These are phyloP conservation scores for Sesia apiformis DNA, from an alignment of 2,888 invertebrate genomes.

Conservation along the genomic window DNA sequence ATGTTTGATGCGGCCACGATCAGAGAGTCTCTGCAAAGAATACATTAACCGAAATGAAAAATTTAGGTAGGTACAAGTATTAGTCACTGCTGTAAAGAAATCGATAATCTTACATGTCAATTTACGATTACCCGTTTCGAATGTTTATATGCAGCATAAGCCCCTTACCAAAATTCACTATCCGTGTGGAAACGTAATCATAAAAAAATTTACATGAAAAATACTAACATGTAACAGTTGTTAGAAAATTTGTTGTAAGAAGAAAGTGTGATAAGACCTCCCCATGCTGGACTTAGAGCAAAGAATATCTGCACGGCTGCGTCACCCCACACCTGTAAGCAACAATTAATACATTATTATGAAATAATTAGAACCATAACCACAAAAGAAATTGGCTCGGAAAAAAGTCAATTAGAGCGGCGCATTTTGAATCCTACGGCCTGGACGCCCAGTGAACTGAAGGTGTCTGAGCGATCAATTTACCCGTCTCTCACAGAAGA, in stretches of 20 bases:
- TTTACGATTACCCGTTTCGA: no score
- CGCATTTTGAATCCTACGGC: no score
- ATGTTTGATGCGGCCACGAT: conserved; percentile 86
- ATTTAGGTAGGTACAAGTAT: no score
- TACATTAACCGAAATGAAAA: neutral
- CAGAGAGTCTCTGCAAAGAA: conserved; percentile 77
- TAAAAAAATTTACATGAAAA: no score
- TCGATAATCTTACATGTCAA: no score
- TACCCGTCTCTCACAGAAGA: no score
- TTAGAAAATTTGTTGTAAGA: conserved; percentile 90
- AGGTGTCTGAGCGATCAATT: no score
- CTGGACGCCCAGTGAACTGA: no score
- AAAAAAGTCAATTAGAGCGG: neutral
- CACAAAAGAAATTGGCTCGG: neutral
- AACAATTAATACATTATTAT: neutral
- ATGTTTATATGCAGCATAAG: no score
- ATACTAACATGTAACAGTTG: conserved; percentile 82
- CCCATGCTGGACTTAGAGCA: conserved; percentile 90
- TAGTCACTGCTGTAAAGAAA: no score
- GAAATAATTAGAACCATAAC: conserved; percentile 4
- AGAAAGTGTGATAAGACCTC: conserved; percentile 88
- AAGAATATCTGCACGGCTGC: conserved; percentile 92
- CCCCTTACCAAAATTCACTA: no score
- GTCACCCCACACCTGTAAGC: conserved; percentile 82
- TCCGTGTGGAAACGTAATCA: no score